phyloP scores from a whole-genome alignment of 2,888 invertebrate genomes.

The Brachyopa scutellaris region DNA sequence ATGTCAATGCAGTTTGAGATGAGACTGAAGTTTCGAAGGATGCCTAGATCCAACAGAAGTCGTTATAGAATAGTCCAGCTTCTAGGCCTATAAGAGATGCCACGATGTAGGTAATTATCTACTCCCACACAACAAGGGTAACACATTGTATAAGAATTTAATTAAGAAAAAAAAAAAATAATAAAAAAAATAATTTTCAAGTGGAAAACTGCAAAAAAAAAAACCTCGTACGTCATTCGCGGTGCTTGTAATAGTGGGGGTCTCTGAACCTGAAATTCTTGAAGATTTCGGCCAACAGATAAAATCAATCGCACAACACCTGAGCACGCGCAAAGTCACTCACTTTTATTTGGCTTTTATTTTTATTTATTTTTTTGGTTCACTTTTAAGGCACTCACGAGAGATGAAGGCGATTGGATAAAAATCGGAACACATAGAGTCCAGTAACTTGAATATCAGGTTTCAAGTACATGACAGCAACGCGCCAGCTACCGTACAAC shows the following conservation, averaged over 20 bases:
- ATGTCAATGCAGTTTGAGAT: no score
- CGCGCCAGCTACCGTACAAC: slow-evolving; percentile 50
- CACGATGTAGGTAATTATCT: slow-evolving; percentile 52
- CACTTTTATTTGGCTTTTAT: slow-evolving; percentile 47
- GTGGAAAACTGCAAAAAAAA: slow-evolving; percentile 41
- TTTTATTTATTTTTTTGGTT: slow-evolving; percentile 14
- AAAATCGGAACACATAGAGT: slow-evolving; percentile 26
- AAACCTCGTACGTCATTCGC: slow-evolving; percentile 12
- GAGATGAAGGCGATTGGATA: slow-evolving; percentile 32
- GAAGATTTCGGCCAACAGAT: slow-evolving; percentile 67
- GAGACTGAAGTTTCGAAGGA: no score
- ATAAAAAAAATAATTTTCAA: slow-evolving; percentile 20
- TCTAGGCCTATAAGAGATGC: no score
- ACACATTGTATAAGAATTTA: background rate
- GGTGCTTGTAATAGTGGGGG: slow-evolving; percentile 31
- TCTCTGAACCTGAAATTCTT: slow-evolving; percentile 69
- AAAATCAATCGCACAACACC: slow-evolving; percentile 64
- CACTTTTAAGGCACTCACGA: slow-evolving; percentile 13
- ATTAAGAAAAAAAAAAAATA: background rate
- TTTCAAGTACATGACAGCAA: slow-evolving; percentile 66
- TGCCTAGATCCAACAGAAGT: no score
- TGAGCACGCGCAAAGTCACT: slow-evolving; percentile 69
- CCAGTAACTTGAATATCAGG: slow-evolving; percentile 65
- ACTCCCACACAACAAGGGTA: background rate
- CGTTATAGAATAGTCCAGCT: no score